Evolutionary conservation across 2,888 invertebrate genomes (phyloP).

Genomic region (Tridacna crocea): DNA sequence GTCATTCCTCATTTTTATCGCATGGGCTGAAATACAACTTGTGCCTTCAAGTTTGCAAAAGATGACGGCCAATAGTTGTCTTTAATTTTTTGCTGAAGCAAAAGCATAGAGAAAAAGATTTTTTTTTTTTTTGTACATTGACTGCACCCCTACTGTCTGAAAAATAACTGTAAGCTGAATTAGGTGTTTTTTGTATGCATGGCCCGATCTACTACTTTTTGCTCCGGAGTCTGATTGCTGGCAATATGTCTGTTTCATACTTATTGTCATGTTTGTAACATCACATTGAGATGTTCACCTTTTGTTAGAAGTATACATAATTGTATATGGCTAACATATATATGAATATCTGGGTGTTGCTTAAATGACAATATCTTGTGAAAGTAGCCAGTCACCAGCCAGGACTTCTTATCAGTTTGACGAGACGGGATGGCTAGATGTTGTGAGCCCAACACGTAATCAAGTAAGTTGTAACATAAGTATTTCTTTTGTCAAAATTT

Average conservation of each 20-base stretch:
- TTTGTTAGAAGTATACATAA: background rate
- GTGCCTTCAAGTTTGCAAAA: no score
- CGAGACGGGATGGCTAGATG: constrained; percentile 8
- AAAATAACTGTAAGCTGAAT: no score
- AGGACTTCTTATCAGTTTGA: constrained; percentile 16
- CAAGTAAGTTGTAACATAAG: constrained; percentile 11
- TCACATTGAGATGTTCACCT: background rate
- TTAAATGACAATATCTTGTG: constrained; percentile 32
- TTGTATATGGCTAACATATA: constrained; percentile 8
- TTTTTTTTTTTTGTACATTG: no score
- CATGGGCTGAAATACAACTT: no score
- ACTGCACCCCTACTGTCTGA: no score
- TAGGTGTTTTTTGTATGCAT: background rate
- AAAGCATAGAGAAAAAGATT: no score
- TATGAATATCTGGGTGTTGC: constrained; percentile 10
- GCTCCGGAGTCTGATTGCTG: constrained; percentile 50
- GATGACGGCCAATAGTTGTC: no score
- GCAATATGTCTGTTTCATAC: constrained; percentile 55
- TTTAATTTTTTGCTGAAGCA: no score
- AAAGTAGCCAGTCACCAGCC: constrained; percentile 30
- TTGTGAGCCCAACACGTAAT: background rate
- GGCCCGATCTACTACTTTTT: constrained; percentile 12
- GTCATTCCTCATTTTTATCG: no score
- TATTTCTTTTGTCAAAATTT: no score
- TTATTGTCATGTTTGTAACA: constrained; percentile 31